phyloP scores from a whole-genome alignment of 2,797 vertebrate genomes.

The Euphonia xanthogaster region DNA sequence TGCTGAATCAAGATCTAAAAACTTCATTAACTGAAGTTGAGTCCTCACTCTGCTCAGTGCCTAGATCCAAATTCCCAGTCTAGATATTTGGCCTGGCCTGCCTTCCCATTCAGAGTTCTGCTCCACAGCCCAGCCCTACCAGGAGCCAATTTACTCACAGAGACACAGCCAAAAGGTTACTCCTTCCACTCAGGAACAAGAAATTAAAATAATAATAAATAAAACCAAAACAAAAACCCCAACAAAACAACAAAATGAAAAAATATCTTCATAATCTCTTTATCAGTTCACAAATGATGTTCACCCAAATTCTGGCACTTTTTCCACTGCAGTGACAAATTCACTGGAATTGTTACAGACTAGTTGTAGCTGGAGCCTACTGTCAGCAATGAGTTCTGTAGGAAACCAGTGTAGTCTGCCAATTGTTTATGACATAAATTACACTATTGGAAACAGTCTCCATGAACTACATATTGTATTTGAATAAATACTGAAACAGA shows the following conservation, averaged over 20 bases:
- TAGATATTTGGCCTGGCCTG: background rate
- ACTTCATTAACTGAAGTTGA: background rate
- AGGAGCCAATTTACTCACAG: rapidly evolving
- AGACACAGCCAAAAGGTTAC: background rate
- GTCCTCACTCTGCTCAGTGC: background rate
- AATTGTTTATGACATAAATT: background rate
- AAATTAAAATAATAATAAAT: background rate
- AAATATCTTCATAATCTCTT: background rate
- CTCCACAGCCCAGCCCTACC: background rate
- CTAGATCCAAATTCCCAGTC: background rate
- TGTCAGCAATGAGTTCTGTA: background rate
- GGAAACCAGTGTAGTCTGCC: background rate
- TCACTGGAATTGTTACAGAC: background rate
- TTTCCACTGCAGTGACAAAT: background rate
- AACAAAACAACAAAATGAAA: background rate
- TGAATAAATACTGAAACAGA: slow-evolving; percentile 32
- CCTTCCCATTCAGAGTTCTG: background rate
- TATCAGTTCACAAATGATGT: background rate
- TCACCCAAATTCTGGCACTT: background rate
- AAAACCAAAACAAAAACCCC: rapidly evolving
- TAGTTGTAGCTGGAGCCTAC: background rate
- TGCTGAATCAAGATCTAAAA: background rate
- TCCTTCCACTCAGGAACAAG: background rate
- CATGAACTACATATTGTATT: background rate
- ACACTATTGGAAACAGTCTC: slow-evolving; percentile 2